Base-by-base conservation (phyloP, 1,140 invertebrate species). In the Drosophila persimilis region DNA sequence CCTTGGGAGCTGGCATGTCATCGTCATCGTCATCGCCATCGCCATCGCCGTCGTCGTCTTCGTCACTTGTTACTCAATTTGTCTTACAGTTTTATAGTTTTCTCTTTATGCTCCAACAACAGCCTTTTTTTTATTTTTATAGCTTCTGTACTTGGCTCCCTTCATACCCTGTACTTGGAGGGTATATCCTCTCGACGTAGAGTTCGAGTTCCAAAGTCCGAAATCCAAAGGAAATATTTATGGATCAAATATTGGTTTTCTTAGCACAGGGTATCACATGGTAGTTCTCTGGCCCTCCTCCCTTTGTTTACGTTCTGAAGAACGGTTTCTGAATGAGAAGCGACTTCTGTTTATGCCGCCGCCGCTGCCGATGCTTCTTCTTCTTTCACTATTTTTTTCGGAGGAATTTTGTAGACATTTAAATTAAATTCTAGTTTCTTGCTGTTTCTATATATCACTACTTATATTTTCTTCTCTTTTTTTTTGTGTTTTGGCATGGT, bases 1-100 rank as follows among this genome's bases (percentile, higher is more conserved):
- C n/a, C 8, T 31, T 24, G 35, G 35, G 35, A 39, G 35, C 35
- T 39, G 35, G 11, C 35, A 39, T 39, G 35, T 39, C 35, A 39
- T 39, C 35, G 35, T 39, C 13, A 26, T 44, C 9, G 20, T 0
- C 17, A 17, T 17, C 17, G 17, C 17, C 17, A 17, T 45, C 47
- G 6, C n/a, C 47, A 54, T 44, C 44, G 43, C 51, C 45, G 55
- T 41, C 56, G 59, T 55, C 24, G 50, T 73, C 59, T 62, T 80
- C 77, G 77, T 67, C 80, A 85, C 81, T 85, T 86, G 80, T 85
- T 85, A 85, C 80, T 81, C 69, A 85, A 85, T 86, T 73, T 76
- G 76, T 76, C 80, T 85, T 73, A 76, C 48, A 73, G 58, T 86
- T 76, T 80, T 77, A 62, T 80, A 63, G 74, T 80, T 74, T 80